These are phyloP conservation scores for human DNA, from an alignment of 2,113 vertebrate species.

Conservation along the genomic window DNA sequence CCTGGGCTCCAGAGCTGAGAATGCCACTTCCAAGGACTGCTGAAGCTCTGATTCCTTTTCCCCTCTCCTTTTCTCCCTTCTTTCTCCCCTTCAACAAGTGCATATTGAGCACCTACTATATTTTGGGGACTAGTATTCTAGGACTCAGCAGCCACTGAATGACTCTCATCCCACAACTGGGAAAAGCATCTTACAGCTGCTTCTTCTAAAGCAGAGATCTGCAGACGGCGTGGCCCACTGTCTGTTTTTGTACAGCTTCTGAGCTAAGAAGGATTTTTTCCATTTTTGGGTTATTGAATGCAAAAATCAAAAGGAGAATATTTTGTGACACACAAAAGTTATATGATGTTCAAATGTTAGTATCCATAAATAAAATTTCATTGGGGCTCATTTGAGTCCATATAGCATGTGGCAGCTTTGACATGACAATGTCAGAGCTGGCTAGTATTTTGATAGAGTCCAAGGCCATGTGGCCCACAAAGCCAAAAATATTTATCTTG, in stretches of 20 bases:
- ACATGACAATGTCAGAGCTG: rapidly evolving
- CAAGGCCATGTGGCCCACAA: too few relatives aligned
- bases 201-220: neutral
- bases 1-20: neutral
- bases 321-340: neutral
- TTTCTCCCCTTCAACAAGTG: neutral
- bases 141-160: neutral
- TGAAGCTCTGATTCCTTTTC: neutral
- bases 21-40: neutral
- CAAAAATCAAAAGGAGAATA: neutral
- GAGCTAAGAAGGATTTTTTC: neutral
- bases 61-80: neutral
- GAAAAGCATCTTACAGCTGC: neutral
- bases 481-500: neutral
- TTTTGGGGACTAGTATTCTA: neutral
- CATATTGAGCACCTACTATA: neutral
- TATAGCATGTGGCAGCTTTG: neutral
- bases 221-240: rapidly evolving
- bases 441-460: neutral
- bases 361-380: neutral
- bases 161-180: neutral
- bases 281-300: neutral
- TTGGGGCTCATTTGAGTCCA: neutral
- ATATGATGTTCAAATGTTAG: neutral
- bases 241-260: neutral